Percentiles rank a stretch among this genome's conserved stretches.
These are phyloP conservation scores for Amblyopsis rosae DNA, from an alignment of 2,113 vertebrate genomes.

Conservation along the genomic window DNA sequence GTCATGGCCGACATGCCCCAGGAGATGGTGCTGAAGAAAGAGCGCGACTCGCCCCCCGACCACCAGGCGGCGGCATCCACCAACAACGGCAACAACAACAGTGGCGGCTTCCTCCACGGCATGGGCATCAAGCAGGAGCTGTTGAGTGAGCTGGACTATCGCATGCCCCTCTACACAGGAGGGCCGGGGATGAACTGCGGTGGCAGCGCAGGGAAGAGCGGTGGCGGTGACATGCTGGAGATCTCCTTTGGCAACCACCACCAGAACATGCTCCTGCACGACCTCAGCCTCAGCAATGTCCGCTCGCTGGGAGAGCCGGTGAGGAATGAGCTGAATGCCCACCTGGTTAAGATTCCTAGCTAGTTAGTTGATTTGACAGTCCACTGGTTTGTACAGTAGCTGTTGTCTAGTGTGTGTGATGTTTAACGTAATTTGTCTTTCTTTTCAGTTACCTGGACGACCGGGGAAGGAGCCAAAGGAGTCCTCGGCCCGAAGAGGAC, in stretches of 20 bases:
- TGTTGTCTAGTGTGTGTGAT: neutral
- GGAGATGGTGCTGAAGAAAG: constrained; percentile 97
- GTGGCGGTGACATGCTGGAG: constrained; percentile 78
- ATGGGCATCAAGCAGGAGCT: constrained; percentile 96
- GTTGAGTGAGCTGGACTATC: constrained; percentile 86
- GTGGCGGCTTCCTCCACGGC: constrained; percentile 85
- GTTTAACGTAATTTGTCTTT: constrained; percentile 13
- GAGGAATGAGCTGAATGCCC: constrained; percentile 14
- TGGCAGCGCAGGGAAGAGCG: constrained; percentile 77
- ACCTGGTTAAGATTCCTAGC: too few relatives aligned
- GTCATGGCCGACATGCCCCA: constrained; percentile 83
- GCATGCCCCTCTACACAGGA: constrained; percentile 77
- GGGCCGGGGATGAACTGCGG: constrained; percentile 61
- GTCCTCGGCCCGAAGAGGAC: constrained; percentile 85
- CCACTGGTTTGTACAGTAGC: too few relatives aligned
- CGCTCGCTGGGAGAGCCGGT: constrained; percentile 63
- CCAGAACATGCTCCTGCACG: constrained; percentile 88
- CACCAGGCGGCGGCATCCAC: constrained; percentile 61
- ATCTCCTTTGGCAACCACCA: constrained; percentile 80
- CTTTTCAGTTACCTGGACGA: constrained; percentile 71
- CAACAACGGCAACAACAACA: constrained; percentile 11
- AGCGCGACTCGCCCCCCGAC: constrained; percentile 84
- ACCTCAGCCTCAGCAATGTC: constrained; percentile 84
- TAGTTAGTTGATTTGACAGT: too few relatives aligned
- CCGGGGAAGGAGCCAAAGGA: constrained; percentile 85